Evolutionary conservation across 2,113 vertebrate genomes (phyloP), one percentile per base, ranked within the genome.

Genomic region (Columba janthina): DNA sequence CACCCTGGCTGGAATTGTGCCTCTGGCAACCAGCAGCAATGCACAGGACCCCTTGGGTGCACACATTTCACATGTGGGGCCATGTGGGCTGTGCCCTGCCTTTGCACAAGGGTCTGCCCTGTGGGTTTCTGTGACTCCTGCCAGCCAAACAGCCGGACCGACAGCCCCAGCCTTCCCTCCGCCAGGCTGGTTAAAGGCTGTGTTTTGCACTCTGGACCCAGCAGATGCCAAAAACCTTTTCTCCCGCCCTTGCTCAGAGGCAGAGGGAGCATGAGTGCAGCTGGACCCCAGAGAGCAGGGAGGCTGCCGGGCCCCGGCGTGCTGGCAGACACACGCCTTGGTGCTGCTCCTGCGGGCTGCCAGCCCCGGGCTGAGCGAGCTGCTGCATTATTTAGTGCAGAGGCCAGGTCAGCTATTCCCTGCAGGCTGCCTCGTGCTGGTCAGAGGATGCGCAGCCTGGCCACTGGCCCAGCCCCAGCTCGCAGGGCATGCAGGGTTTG

Each of bases 41-140:
- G 0, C 32, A 25, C 9, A 0, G 1, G 25, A 44, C 13, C 64
- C 34, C 1, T 0, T 17, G 66, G 34, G 5, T 11, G 38, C 5
- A 8, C 17, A 40, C 19, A 7, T 36, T 6, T 10, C 13, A 24
- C 20, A 6, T 0, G 0, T 0, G 4, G 57, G 70, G 31, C 25
- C 1, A 0, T 10, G 81, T 1, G 8, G 66, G 74, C 32, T 78
- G 14, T 66, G 20, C 26, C 25, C 73, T 64, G 34, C 56, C 20
- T 70, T 80, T 32, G 26, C 50, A 42, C 53, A 29, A 31, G 10
- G 10, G 36, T 14, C 56, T 70, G 50, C 29, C 42, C 28, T 44
- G 7, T 0, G 0, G 40, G 12, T 22, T 50, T 51, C 61, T 64
- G 42, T 46, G 42, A 40, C 29, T 58, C 20, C 81, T 25, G 24